These are phyloP conservation scores for Drosophila mayaguana DNA, from an alignment of 2,888 invertebrate genomes.

Conservation along the genomic window DNA sequence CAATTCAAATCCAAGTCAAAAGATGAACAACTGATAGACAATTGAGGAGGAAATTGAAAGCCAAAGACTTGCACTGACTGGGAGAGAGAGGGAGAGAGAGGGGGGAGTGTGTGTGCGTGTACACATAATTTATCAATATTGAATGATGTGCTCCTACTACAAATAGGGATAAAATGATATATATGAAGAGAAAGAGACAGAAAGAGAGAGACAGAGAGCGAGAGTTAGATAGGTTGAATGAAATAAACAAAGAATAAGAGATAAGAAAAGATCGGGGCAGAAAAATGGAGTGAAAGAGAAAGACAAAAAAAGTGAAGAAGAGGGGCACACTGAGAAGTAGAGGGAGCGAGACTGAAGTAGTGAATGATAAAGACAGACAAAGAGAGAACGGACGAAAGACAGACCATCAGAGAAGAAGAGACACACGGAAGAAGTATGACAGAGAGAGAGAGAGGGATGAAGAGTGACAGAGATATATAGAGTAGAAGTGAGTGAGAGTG, in stretches of 20 bases:
- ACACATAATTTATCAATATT: slow-evolving; percentile 54
- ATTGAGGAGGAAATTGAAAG: slow-evolving; percentile 53
- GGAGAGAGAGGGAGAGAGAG: slow-evolving; percentile 1
- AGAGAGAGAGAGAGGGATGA: too few species aligned
- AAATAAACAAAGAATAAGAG: too few species aligned
- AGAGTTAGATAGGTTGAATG: background rate
- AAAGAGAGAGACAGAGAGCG: background rate
- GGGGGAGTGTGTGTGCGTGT: background rate
- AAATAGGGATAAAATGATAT: background rate
- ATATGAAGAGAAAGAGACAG: background rate
- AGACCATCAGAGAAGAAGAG: too few species aligned
- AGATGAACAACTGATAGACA: slow-evolving; percentile 59
- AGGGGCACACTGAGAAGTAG: background rate
- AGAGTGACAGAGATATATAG: too few species aligned
- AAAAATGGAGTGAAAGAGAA: background rate
- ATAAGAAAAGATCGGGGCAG: too few species aligned
- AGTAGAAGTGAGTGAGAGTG: too few species aligned
- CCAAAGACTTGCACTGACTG: slow-evolving; percentile 5
- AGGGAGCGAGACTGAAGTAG: too few species aligned
- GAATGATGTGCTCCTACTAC: slow-evolving; percentile 27
- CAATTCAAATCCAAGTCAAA: slow-evolving; percentile 67
- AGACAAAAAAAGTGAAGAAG: background rate
- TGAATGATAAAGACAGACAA: background rate
- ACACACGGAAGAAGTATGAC: too few species aligned
- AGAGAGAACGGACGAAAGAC: too few species aligned